Evolutionary conservation across 1,140 invertebrate species (phyloP).

Genomic region (Vanessa atalanta): DNA sequence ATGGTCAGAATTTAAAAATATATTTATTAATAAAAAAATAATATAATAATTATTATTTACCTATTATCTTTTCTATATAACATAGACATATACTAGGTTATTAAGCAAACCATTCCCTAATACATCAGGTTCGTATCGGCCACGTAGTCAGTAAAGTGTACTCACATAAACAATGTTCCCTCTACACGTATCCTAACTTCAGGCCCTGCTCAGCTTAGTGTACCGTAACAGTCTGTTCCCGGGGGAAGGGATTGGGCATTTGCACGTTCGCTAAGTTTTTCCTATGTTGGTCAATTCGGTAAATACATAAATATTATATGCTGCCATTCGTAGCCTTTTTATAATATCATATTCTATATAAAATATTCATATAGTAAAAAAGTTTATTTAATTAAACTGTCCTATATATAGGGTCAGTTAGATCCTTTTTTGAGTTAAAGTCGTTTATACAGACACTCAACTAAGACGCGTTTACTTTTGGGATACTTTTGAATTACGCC

Average conservation of each 20-base stretch:
- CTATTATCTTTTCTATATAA: too few species aligned
- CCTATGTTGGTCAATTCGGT: conserved; percentile 9
- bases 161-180: neutral
- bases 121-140: neutral
- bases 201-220: conserved; percentile 9
- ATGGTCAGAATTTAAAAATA: too few species aligned
- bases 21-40: too few species aligned
- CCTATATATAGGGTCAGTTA: too few species aligned
- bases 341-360: too few species aligned
- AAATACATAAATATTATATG: conserved; percentile 20
- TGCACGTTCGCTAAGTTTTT: conserved; percentile 7
- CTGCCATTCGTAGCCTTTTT: neutral
- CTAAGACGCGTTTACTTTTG: too few species aligned
- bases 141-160: neutral
- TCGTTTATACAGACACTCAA: too few species aligned
- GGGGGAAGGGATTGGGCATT: conserved; percentile 4
- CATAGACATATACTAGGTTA: neutral
- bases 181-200: conserved; percentile 8
- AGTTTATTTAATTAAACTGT: too few species aligned
- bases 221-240: conserved; percentile 19
- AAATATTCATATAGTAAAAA: too few species aligned
- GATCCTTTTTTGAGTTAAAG: too few species aligned
- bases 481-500: too few species aligned
- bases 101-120: neutral
- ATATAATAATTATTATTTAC: too few species aligned